Base-by-base conservation (phyloP, 1,140 invertebrate genomes). In the Palaemon carinicauda region DNA sequence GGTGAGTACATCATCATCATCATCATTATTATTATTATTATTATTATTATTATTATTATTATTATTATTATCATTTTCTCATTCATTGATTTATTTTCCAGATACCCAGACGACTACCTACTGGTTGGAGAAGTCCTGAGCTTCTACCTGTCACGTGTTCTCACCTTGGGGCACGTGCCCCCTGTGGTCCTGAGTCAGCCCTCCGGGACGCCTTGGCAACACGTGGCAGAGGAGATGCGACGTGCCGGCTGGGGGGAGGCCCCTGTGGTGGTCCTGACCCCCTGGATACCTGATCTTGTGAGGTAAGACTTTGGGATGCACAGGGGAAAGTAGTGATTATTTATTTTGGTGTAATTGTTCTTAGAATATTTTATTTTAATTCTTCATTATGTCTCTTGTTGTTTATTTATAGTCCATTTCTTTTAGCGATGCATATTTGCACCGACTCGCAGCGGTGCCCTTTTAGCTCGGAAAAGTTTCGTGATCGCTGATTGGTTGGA, bases 101-200 rank as follows among this genome's bases (percentile, higher is more conserved):
- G 82, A 53, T 83, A 77, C 33, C 82, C 82, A 3, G 82, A 83
- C 29, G 82, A 83, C 82, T 75, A 77, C 69, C 53, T 83, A 33
- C 82, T 83, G 2, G 27, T 83, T 7, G 82, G 82, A 0, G 82
- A 83, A 27, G 82, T 83, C 50, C 53, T 83, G 7, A 83, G 82
- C 71, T 83, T 83, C 21, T 83, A 83, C 82, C 31, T 83, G 52
- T 52, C 82, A 1, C 71, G 82, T 19, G 65, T 83, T 1, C 69
- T 83, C 53, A 29, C 51, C 41, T 24, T 83, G 52, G 51, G 73
- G 3, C 82, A 75, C 52, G 82, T 83, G 24, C 82, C 73, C 1
- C 82, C 82, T 4, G 82, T 75, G 71, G 65, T 51, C 52, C 52
- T 83, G 21, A 56, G 51, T 21, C 29, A 54, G 19, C 82, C 82